Percentiles rank a stretch among this genome's conserved stretches.
Conservation (phyloP, 2,113 vertebrate genomes). For the Scalopus aquaticus region DNA sequence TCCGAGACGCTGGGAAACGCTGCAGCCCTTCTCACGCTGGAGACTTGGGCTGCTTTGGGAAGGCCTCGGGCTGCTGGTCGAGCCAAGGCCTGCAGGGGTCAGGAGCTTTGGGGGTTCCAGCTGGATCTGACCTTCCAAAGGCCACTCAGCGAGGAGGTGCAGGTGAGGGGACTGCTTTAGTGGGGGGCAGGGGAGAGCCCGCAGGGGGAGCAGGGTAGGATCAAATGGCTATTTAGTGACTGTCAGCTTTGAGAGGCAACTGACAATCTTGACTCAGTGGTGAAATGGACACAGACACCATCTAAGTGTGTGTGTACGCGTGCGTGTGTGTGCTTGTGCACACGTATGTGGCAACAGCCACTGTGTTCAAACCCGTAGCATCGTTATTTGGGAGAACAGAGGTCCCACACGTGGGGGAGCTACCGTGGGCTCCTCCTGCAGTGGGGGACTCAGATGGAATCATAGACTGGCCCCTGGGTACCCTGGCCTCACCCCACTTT, state of each 20-base stretch:
- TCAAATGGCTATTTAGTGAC: neutral
- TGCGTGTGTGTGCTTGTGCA: neutral
- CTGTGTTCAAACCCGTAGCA: neutral
- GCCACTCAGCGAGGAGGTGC: neutral
- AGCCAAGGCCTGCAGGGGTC: too few relatives aligned
- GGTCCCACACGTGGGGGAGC: neutral
- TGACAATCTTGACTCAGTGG: neutral
- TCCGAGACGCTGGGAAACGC: neutral
- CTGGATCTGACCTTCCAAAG: neutral
- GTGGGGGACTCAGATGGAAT: neutral
- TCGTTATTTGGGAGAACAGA: neutral
- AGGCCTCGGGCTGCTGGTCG: neutral
- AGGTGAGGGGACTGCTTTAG: neutral
- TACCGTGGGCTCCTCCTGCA: neutral
- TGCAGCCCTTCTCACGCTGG: fast-evolving
- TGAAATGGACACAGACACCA: neutral
- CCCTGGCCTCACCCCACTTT: neutral
- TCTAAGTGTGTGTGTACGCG: neutral
- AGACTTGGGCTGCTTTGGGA: neutral
- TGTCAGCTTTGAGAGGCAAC: neutral
- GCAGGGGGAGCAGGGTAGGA: neutral
- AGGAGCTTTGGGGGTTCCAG: neutral
- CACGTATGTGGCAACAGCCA: too few relatives aligned
- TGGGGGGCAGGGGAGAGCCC: neutral
- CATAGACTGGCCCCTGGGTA: neutral